Evolutionary conservation across 1,140 invertebrate genomes (phyloP), one percentile per base, ranked within the genome.

Genomic region (Campodea augens): DNA sequence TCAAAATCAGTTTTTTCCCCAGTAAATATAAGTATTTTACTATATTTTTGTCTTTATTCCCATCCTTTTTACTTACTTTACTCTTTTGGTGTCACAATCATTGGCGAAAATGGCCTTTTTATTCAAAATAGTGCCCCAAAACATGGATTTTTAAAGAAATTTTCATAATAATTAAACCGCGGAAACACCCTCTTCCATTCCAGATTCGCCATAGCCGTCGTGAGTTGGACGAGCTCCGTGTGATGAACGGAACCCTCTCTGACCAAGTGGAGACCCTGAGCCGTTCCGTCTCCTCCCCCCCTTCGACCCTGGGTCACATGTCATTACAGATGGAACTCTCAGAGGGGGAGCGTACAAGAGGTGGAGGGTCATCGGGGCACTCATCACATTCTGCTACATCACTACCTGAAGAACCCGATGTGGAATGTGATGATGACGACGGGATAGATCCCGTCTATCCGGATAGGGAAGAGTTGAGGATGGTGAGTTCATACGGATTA

Each of bases 141-240:
- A 32, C 27, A 32, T 32, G 27, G 27, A 7, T 32, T 32, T 15
- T 32, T 32, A n/a, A n/a, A n/a, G n/a, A n/a, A n/a, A n/a, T n/a
- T n/a, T n/a, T n/a, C n/a, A n/a, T n/a, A n/a, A n/a, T n/a, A n/a
- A n/a, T n/a, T n/a, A n/a, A n/a, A n/a, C n/a, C n/a, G n/a, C n/a
- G n/a, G n/a, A n/a, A n/a, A n/a, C n/a, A n/a, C n/a, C n/a, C n/a
- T n/a, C 36, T 41, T 27, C 47, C 45, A 19, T 23, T 46, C 13
- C 50, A 68, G 63, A 52, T 70, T 27, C 57, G 60, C 20, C 60
- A 57, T 45, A 67, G 66, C 40, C 59, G 70, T 23, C 62, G 65
- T 22, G 71, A 74, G 46, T 60, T 75, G 1, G 72, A 73, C 13
- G 71, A 77, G 45, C 60, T 78, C 47, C 65, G 81, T 29, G 66